Conservation (phyloP, 1,140 invertebrate genomes). For the Heterodera carotae region DNA sequence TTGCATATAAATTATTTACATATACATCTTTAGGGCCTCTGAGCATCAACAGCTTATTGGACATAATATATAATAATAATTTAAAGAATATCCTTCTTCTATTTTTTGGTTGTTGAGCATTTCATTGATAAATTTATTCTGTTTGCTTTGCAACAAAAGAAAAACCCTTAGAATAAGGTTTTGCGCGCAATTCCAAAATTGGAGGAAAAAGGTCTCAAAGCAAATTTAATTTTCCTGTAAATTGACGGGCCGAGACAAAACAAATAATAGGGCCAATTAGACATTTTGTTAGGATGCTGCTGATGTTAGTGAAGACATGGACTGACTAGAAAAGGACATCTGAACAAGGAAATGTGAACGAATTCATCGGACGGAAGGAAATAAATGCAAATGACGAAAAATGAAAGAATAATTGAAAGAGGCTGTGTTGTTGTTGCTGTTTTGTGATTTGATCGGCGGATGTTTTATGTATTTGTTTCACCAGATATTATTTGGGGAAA, state of each 20-base stretch:
- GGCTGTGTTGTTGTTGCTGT: no score
- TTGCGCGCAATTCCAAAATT: background rate
- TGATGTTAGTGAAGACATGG: background rate
- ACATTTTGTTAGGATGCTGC: background rate
- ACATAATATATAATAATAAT: no score
- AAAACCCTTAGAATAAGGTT: no score
- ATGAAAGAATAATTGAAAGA: background rate
- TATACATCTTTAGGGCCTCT: no score
- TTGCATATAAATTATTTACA: no score
- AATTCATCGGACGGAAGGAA: slow-evolving; percentile 1
- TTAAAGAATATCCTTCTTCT: no score
- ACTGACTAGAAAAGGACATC: background rate
- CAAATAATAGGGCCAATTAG: background rate
- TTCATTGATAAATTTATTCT: no score
- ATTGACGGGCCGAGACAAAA: background rate
- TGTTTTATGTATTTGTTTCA: background rate
- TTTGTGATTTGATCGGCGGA: background rate
- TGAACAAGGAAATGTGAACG: background rate
- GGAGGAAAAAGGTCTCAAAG: background rate
- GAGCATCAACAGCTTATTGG: no score
- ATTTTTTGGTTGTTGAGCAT: no score
- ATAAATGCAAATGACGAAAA: background rate
- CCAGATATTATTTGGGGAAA: background rate
- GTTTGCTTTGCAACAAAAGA: no score
- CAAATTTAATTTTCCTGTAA: background rate